Evolutionary conservation across 2,797 vertebrate species (phyloP).

Genomic region (Malurus splendens): DNA sequence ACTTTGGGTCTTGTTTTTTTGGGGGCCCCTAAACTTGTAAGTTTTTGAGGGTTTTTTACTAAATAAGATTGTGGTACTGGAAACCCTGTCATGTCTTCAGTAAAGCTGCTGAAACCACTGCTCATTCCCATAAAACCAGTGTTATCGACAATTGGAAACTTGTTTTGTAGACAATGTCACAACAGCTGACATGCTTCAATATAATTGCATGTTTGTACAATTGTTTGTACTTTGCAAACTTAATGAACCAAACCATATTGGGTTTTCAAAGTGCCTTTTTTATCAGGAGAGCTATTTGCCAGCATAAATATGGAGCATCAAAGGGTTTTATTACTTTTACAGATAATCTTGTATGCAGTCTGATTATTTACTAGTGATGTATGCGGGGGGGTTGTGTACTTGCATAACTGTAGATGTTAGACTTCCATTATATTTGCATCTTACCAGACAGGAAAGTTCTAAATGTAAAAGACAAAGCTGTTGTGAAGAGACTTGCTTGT

Average conservation of each 20-base stretch:
- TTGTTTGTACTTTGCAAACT: constrained; percentile 79
- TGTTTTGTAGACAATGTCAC: constrained; percentile 71
- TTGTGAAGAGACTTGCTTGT: constrained; percentile 32
- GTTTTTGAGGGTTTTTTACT: constrained; percentile 26
- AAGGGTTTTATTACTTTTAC: constrained; percentile 55
- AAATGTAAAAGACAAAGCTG: constrained; percentile 31
- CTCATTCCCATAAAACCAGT: constrained; percentile 68
- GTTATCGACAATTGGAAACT: constrained; percentile 58
- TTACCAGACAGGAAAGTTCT: constrained; percentile 33
- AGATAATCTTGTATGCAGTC: constrained; percentile 51
- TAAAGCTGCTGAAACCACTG: constrained; percentile 67
- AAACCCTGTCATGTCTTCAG: constrained; percentile 55
- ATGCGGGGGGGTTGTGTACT: constrained; percentile 16
- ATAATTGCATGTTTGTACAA: constrained; percentile 70
- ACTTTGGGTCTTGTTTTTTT: constrained; percentile 45
- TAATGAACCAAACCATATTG: constrained; percentile 81
- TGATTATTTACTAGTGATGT: constrained; percentile 43
- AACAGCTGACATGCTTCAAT: constrained; percentile 63
- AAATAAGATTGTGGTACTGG: constrained; percentile 46
- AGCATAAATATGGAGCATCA: constrained; percentile 62
- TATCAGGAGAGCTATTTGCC: constrained; percentile 68
- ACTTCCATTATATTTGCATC: constrained; percentile 32
- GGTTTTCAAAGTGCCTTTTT: constrained; percentile 93
- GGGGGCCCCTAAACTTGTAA: neutral
- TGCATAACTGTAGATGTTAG: constrained; percentile 42